Base-by-base conservation (phyloP, 2,113 vertebrate species). In the Symphodus melops region DNA sequence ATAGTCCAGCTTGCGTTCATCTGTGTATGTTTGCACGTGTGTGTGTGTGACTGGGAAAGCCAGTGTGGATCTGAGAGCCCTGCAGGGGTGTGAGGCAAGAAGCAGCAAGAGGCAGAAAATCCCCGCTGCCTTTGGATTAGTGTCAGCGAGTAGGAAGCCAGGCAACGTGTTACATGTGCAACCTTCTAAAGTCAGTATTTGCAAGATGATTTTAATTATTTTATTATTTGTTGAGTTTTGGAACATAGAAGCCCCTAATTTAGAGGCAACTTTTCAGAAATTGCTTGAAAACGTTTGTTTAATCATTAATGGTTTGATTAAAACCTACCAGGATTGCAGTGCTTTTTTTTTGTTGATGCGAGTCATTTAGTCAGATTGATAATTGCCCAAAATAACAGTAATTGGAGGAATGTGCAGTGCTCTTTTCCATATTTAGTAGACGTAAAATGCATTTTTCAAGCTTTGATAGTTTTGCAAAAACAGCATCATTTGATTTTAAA, bases 81-180 rank as follows among this genome's bases (percentile, higher is more conserved):
- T 89, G 90, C 82, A 91, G 89, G 91, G 86, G 90, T 87, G 89
- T 90, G 89, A 91, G 89, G 91, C 91, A 93, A 92, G 92, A 91
- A 89, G 84, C 90, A 91, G 91, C 89, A 91, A 92, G 91, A 92
- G 84, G 85, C 86, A 89, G 75, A 90, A 92, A 89, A 92, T 91
- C 87, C 88, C 88, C 36, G 66, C 85, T 85, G 87, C 84, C 82
- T 81, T 90, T 87, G 88, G 92, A 93, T 93, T 93, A 92, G 84
- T 90, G 89, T 93, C 89, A 93, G 82, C 83, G 68, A 82, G 84
- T 85, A 84, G 88, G 88, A 91, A 88, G 88, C 81, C 68, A 46
- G 74, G 81, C 88, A 72, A 44, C 57, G 49, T 51, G 88, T 79
- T 83, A 54, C 76, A 69, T 79, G 85, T 79, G 62, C 70, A 72